Evolutionary conservation across 2,113 vertebrate species (phyloP), one percentile per base, ranked within the genome.

Genomic region (Callocephalon fimbriatum): DNA sequence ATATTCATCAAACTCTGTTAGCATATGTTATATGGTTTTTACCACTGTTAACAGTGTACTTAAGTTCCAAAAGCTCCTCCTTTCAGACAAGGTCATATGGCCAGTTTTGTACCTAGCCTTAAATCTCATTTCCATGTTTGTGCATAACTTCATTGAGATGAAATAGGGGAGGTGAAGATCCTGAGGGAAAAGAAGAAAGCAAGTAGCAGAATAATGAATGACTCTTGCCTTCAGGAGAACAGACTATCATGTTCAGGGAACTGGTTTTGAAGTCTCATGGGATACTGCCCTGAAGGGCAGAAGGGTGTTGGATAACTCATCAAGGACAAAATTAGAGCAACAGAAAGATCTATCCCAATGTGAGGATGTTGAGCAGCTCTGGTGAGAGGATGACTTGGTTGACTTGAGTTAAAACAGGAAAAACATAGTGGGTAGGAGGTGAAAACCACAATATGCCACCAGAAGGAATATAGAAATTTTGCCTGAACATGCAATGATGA

Each of bases 41-140:
- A 59, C 19, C 15, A 56, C 5, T 59, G 20, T 50, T 74, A 38
- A 50, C 3, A 65, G 7, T 12, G 19, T 63, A 27, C 6, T 42
- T 75, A 73, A 70, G 70, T 93, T 89, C 68, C 11, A 53, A 58
- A 76, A 47, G 27, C 83, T 80, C 9, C 32, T 75, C 18, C 16
- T 9, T 71, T 7, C 25, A 74, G 31, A 67, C 15, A 45, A 78
- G 22, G 31, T 87, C 42, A 22, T 32, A 21, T 22, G 18, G 18
- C 8, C n/a, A 56, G 10, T 4, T 82, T 21, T 48, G 31, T 47
- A 70, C 8, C 13, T 44, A 80, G 20, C 16, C 5, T 84, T 25
- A 91, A 51, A 65, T 70, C 63, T 84, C 17, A 74, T 89, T 95
- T 96, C n/a, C 27, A 45, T 70, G 37, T 77, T 91, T 93, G 27